Conservation (phyloP, 1,140 invertebrate species). For the Contarinia nasturtii region DNA sequence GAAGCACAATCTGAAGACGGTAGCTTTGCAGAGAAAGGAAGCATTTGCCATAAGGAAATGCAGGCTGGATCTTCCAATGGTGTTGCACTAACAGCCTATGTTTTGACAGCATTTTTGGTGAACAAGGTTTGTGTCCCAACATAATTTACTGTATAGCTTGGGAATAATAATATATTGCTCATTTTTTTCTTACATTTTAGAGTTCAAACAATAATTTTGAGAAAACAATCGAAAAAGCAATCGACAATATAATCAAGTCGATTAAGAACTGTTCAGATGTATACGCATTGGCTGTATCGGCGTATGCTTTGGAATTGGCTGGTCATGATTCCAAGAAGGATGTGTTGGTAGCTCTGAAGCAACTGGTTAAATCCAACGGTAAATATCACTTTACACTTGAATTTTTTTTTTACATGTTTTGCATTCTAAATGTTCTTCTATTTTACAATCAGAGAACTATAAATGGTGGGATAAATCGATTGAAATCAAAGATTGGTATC, state of each 20-base stretch:
- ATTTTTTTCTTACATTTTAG: slow-evolving; percentile 4
- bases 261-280: slow-evolving; percentile 47
- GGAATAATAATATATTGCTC: no score
- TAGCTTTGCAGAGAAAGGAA: slow-evolving; percentile 64
- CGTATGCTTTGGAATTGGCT: slow-evolving; percentile 57
- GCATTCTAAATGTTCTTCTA: no score
- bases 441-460: slow-evolving; percentile 31
- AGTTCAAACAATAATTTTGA: slow-evolving; percentile 27
- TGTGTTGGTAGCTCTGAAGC: slow-evolving; percentile 10
- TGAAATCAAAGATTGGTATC: slow-evolving; percentile 37
- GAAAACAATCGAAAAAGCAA: slow-evolving; percentile 50
- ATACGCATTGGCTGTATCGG: slow-evolving; percentile 59
- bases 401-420: no score
- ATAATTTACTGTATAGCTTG: background rate
- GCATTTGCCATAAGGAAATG: slow-evolving; percentile 55
- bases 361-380: slow-evolving; percentile 12
- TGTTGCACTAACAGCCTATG: slow-evolving; percentile 19
- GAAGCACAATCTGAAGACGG: no score
- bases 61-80: slow-evolving; percentile 36
- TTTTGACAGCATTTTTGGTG: slow-evolving; percentile 53
- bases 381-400: no score
- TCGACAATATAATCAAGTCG: slow-evolving; percentile 58
- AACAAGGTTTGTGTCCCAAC: slow-evolving; percentile 29
- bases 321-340: slow-evolving; percentile 29
- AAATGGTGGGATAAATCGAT: slow-evolving; percentile 53